Evolutionary conservation across 1,140 invertebrate species (phyloP).

Genomic region (roundworm (Caenorhabditis elegans)): DNA sequence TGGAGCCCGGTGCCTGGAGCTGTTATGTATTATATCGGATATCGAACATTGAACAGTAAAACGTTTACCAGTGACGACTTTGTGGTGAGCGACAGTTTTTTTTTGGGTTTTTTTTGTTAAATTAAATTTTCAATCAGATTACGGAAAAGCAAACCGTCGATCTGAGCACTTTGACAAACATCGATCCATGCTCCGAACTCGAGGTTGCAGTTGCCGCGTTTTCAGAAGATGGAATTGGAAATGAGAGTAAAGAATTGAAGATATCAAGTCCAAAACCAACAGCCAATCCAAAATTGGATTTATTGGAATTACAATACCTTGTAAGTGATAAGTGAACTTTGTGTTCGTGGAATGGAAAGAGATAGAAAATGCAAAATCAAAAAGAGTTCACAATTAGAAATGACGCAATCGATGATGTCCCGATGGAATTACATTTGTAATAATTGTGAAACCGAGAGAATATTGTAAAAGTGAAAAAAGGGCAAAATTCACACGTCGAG

Average conservation of each 20-base stretch:
- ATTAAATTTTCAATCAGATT: constrained; percentile 20
- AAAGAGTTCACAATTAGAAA: neutral
- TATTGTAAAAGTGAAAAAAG: too few relatives aligned
- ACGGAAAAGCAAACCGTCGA: constrained; percentile 7
- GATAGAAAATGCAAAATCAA: neutral
- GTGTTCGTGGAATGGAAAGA: neutral
- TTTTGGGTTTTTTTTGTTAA: neutral
- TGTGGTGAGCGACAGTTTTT: neutral
- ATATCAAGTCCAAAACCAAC: constrained; percentile 21
- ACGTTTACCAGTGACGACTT: neutral
- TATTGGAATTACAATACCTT: neutral
- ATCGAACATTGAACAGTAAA: neutral
- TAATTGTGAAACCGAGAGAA: too few relatives aligned
- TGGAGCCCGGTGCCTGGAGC: neutral
- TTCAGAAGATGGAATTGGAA: constrained; percentile 15
- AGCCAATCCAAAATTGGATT: neutral
- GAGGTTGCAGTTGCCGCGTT: constrained; percentile 5
- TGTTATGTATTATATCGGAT: constrained; percentile 2
- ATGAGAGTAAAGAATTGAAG: constrained; percentile 19
- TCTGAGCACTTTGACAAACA: constrained; percentile 23
- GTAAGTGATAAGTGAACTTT: neutral
- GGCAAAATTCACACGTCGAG: too few relatives aligned
- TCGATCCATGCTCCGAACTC: constrained; percentile 20
- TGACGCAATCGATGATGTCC: too few relatives aligned
- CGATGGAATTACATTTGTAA: too few relatives aligned